Evolutionary conservation across 1,140 invertebrate genomes (phyloP).

Genomic region (Tribolium madens): DNA sequence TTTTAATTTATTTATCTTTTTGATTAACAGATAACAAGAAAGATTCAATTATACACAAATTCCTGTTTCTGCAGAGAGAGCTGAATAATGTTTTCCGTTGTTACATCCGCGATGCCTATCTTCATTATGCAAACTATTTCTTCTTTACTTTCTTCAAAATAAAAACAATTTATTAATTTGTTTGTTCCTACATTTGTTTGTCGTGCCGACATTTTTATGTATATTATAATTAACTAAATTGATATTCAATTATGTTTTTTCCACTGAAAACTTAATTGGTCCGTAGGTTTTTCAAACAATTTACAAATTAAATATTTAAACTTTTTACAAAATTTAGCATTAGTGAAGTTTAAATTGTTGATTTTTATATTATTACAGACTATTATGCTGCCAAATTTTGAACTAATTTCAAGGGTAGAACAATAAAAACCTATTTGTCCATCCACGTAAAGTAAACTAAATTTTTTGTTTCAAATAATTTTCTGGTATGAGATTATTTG

Average conservation of each 20-base stretch:
- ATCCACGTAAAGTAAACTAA: not conserved
- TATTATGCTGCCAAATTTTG: not conserved
- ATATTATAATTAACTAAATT: not conserved
- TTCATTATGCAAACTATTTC: constrained; percentile 12
- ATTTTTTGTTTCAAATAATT: not conserved
- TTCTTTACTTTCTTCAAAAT: constrained; percentile 9
- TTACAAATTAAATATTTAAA: not conserved
- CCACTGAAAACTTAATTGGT: not conserved
- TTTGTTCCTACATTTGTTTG: not conserved
- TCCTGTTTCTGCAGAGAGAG: constrained; percentile 8
- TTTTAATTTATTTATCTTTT: not conserved
- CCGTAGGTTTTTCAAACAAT: not conserved
- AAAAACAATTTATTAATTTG: constrained; percentile 1
- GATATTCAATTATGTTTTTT: not conserved
- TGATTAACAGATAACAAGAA: constrained; percentile 15
- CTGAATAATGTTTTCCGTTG: constrained; percentile 23
- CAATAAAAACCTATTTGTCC: not conserved
- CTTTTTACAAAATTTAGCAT: not conserved
- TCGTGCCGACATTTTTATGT: not conserved
- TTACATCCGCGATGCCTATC: constrained; percentile 12
- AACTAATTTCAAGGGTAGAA: not conserved
- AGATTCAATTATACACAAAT: constrained; percentile 23
- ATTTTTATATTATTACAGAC: constrained; percentile 1
- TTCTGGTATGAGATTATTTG: not conserved
- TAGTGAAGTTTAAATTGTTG: not conserved